Evolutionary conservation across 2,113 vertebrate species (phyloP).

Genomic region (Elgaria multicarinata): DNA sequence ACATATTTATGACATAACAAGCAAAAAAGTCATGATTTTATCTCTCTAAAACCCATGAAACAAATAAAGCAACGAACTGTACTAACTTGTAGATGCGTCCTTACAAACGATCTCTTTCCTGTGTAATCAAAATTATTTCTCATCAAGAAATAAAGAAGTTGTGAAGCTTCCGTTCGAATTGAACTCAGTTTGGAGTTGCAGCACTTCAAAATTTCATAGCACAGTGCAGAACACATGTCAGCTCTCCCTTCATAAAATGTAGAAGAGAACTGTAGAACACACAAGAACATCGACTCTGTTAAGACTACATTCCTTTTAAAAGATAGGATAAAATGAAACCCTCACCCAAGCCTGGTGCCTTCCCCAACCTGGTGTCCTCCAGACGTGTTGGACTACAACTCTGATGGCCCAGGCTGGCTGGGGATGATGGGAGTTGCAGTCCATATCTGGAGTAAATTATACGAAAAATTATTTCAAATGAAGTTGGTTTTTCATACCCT

Average conservation of each 20-base stretch:
- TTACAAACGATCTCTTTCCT: constrained; percentile 93
- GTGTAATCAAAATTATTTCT: constrained; percentile 99
- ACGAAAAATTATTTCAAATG: background rate
- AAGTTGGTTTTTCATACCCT: background rate
- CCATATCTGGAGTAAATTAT: background rate
- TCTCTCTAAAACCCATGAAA: background rate
- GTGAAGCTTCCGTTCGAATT: constrained; percentile 93
- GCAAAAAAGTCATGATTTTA: background rate
- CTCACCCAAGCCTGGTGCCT: background rate
- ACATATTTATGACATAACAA: background rate
- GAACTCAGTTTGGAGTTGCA: constrained; percentile 98
- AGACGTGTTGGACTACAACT: too few species aligned
- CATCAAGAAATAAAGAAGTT: constrained; percentile 98
- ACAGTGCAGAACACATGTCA: constrained; percentile 96
- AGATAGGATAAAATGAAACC: constrained; percentile 7
- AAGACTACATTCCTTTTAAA: constrained; percentile 6
- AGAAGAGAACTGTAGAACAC: constrained; percentile 87
- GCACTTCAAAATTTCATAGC: constrained; percentile 97
- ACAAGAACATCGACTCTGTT: background rate
- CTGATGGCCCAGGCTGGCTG: too few species aligned
- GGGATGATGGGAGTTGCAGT: background rate
- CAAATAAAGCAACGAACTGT: background rate
- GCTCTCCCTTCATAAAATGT: constrained; percentile 96
- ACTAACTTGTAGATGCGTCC: constrained; percentile 94
- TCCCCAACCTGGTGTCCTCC: too few species aligned